Percentiles rank a stretch among this genome's conserved stretches.
phyloP scores from a whole-genome alignment of 2,797 vertebrate genomes.

The Hemibagrus guttatus region DNA sequence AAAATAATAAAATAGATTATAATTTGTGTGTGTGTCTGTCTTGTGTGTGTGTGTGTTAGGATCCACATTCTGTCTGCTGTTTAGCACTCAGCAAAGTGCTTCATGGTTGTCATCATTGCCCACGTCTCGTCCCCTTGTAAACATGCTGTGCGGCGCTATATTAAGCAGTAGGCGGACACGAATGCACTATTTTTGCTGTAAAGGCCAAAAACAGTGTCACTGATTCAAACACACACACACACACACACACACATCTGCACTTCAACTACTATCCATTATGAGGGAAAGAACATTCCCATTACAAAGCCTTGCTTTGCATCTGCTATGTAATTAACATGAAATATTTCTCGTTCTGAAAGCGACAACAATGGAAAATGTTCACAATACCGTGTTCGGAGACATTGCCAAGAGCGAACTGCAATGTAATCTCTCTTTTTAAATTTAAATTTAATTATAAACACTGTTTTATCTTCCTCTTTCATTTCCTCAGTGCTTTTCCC shows the following conservation, averaged over 20 bases:
- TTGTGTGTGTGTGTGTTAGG: slow-evolving; percentile 20
- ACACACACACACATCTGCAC: slow-evolving; percentile 6
- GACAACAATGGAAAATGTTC: slow-evolving; percentile 31
- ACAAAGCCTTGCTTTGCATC: slow-evolving; percentile 6
- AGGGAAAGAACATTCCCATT: slow-evolving; percentile 24
- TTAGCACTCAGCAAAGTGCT: slow-evolving; percentile 38
- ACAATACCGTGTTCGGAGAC: neutral
- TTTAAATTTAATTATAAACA: slow-evolving; percentile 58
- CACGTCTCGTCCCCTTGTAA: slow-evolving; percentile 42
- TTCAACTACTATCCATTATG: slow-evolving; percentile 27
- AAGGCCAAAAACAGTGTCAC: slow-evolving; percentile 48
- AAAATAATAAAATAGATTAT: neutral
- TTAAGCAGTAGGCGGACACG: slow-evolving; percentile 47
- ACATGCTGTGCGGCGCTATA: slow-evolving; percentile 45
- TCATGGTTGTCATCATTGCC: slow-evolving; percentile 44
- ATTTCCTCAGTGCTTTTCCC: slow-evolving; percentile 52
- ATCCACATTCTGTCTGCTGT: slow-evolving; percentile 23
- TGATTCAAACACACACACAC: slow-evolving; percentile 25
- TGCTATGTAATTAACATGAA: slow-evolving; percentile 33
- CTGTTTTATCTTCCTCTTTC: slow-evolving; percentile 57
- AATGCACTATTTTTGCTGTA: slow-evolving; percentile 47
- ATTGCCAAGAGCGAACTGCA: slow-evolving; percentile 23
- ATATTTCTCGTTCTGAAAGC: neutral
- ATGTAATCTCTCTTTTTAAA: slow-evolving; percentile 23
- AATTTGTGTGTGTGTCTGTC: neutral